Percentiles rank a stretch among this genome's conserved stretches.
Conservation (phyloP, 2,797 vertebrate genomes). For the Amphiprion clarkii region DNA sequence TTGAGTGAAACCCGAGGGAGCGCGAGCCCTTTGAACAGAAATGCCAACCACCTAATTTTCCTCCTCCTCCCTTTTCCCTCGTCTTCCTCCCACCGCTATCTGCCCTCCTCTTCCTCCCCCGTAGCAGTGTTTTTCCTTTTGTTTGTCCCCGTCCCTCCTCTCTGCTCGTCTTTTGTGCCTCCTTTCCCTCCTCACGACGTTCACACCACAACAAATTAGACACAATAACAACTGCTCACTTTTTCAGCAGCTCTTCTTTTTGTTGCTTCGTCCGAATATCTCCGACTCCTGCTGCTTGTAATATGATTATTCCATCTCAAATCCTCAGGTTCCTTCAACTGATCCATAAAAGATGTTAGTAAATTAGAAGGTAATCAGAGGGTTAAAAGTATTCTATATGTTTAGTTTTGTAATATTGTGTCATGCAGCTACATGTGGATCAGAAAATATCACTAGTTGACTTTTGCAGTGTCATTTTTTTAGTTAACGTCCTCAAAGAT, state of each 20-base stretch:
- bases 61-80: constrained; percentile 48
- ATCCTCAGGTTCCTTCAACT: too few species aligned
- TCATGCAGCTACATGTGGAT: too few species aligned
- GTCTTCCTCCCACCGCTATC: constrained; percentile 43
- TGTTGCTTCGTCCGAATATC: neutral
- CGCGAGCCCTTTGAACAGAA: constrained; percentile 75
- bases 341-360: too few species aligned
- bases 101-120: constrained; percentile 18
- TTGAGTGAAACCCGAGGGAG: constrained; percentile 78
- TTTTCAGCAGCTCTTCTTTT: neutral
- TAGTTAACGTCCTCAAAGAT: too few species aligned
- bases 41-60: constrained; percentile 78
- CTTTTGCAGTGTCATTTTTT: too few species aligned
- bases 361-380: too few species aligned
- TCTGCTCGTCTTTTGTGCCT: neutral
- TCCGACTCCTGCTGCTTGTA: too few species aligned
- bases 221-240: neutral
- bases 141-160: neutral
- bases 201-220: neutral
- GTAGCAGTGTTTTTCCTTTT: constrained; percentile 8
- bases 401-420: too few species aligned
- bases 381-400: too few species aligned
- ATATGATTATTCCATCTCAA: too few species aligned
- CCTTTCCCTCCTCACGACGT: neutral
- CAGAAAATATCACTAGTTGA: too few species aligned